Base-by-base conservation (phyloP, 2,113 vertebrate species). In the Naja naja region DNA sequence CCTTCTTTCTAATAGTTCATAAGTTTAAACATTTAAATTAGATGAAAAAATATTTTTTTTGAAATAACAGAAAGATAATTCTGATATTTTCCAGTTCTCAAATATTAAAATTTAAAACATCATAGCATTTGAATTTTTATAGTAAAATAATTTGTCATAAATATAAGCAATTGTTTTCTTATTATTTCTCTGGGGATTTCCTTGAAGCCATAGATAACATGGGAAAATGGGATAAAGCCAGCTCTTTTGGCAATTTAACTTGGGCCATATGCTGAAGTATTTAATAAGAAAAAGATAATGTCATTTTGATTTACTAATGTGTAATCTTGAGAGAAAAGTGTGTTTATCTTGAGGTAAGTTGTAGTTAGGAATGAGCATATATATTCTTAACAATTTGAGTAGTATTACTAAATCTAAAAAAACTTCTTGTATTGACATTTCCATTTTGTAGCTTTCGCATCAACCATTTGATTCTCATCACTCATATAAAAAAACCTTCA, bases 231-330 rank as follows among this genome's bases (percentile, higher is more conserved):
- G 47, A 0, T 0, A 90, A 93, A 90, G 94, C 34, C 88, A 90
- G 0, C 88, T 89, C 2, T 0, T 0, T 92, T 91, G 87, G 92
- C 81, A 52, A 88, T 96, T 94, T 87, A 55, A 95, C 93, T 90
- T 30, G 55, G 90, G 87, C 55, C 45, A 52, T 34, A 93, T 94
- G 94, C 53, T 85, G 93, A 93, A 93, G 93, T 94, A 92, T 89
- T 95, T 23, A 85, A 56, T 56, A 89, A 69, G 55, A 92, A 60
- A 88, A 92, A 96, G 88, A 64, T 56, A 92, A 89, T 95, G 91
- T 91, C 93, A 90, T 95, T 95, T 94, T 87, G 93, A 30, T 95
- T 49, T 91, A 90, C n/a, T 94, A 92, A 3, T 1, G 3, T 2
- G 92, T 88, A 45, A 90, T 0, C n/a, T 91, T 91, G 81, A 91